Base-by-base conservation (phyloP, 1,140 invertebrate species). In the Calliopsis andreniformis region DNA sequence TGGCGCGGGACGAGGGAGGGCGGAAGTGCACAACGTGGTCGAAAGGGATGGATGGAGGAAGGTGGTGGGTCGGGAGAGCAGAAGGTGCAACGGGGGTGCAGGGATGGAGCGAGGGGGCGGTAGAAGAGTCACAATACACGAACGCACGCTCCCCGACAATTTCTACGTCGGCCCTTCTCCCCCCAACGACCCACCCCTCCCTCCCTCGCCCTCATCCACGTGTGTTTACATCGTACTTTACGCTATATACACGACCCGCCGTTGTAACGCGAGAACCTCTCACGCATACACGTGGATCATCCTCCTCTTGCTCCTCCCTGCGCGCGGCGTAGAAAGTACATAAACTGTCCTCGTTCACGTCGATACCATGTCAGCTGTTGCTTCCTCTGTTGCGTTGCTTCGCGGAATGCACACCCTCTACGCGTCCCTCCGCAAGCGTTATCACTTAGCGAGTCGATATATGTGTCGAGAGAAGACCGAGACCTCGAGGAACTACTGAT, bases 361-460 rank as follows among this genome's bases (percentile, higher is more conserved):
- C 85, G 82, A 86, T 87, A 87, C 80, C 82, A 84, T 10, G 56
- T 88, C 87, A 88, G 86, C 86, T 88, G 87, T 88, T 88, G 86
- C 87, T 86, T 86, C 78, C 70, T 79, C 85, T 64, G 78, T 76
- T 66, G 71, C 64, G 73, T 75, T 43, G 39, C 51, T 32, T 56
- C 58, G 32, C 20, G 61, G 51, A 20, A 25, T 49, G 51, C 75
- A 45, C 59, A 35, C 35, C 62, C 28, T 20, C 49, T 47, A 20
- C 43, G 14, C 23, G 51, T 16, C 25, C 43, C 6, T 25, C 30
- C 42, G 49, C 55, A 63, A 23, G 30, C 61, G 62, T 56, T 43
- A 66, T 39, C 35, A 14, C 53, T 5, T 10, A 39, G 35, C 35
- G 4, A n/a, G n/a, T n/a, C n/a, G n/a, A n/a, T n/a, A n/a, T n/a